Conservation (phyloP, 2,113 vertebrate species). For the Pachycephala philippinensis region DNA sequence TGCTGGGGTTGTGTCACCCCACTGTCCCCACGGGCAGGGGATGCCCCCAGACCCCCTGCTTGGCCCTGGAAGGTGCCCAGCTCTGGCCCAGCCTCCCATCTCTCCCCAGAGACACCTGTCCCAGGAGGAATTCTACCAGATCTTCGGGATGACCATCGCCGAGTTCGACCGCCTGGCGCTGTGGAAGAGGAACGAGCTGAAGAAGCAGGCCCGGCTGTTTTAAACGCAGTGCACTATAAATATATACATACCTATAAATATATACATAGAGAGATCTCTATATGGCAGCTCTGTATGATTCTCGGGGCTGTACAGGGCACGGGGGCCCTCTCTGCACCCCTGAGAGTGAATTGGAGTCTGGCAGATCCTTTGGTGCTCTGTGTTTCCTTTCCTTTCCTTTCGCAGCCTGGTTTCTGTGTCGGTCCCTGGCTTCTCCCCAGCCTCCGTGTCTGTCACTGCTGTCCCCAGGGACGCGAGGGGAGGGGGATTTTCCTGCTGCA, state of each 20-base stretch:
- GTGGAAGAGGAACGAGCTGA: conserved; percentile 98
- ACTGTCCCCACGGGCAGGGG: background rate
- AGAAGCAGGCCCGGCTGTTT: conserved; percentile 97
- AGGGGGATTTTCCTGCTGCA: background rate
- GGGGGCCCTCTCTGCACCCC: conserved; percentile 41
- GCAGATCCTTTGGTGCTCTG: conserved; percentile 23
- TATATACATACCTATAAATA: conserved; percentile 79
- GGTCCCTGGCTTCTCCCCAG: background rate
- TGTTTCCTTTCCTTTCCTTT: conserved; percentile 32
- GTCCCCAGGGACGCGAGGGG: background rate
- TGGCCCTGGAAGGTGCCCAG: fast-evolving
- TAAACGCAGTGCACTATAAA: conserved; percentile 76
- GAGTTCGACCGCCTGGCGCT: conserved; percentile 97
- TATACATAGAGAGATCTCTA: conserved; percentile 74
- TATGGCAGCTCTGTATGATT: conserved; percentile 69
- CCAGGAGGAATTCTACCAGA: conserved; percentile 93
- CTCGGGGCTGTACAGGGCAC: conserved; percentile 53
- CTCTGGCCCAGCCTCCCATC: background rate
- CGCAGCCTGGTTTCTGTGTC: background rate
- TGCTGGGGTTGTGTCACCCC: background rate
- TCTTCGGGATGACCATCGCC: conserved; percentile 94
- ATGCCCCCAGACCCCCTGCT: background rate
- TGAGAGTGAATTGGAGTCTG: conserved; percentile 59
- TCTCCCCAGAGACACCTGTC: conserved; percentile 89
- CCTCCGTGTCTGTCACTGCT: background rate